A percentile compares a stretch with the other conserved stretches of the same genome.
Evolutionary conservation across 2,797 vertebrate species (phyloP).

Genomic region (Hippopotamyrus pictus): DNA sequence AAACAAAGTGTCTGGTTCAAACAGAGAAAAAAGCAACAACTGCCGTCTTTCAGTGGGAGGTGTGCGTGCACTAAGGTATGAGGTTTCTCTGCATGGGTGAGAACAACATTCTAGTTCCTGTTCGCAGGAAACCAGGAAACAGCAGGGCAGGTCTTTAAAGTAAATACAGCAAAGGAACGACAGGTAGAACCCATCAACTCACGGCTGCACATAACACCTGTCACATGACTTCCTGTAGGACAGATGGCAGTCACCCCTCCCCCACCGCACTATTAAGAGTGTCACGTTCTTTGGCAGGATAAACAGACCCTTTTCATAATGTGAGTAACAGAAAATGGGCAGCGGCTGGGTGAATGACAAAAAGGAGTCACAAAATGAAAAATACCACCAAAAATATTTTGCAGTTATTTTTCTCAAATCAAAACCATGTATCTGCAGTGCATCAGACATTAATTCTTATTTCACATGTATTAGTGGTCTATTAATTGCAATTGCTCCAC

Average conservation of each 20-base stretch:
- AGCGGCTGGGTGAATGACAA: not conserved
- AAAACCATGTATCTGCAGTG: not conserved
- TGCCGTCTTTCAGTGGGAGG: not conserved
- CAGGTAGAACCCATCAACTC: not conserved
- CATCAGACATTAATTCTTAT: not conserved
- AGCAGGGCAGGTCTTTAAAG: not conserved
- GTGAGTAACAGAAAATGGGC: not conserved
- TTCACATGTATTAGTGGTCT: not conserved
- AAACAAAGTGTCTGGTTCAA: not conserved
- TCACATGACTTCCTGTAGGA: not conserved
- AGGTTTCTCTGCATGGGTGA: not conserved
- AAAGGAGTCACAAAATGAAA: not conserved
- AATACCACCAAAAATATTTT: not conserved
- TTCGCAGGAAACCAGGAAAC: not conserved
- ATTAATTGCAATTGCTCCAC: not conserved
- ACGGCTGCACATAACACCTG: not conserved
- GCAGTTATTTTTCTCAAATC: not conserved
- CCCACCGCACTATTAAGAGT: not conserved
- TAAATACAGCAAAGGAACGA: not conserved
- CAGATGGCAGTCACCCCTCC: not conserved
- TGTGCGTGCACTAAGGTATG: not conserved
- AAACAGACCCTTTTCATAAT: not conserved
- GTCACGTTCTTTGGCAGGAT: not conserved
- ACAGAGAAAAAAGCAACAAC: not conserved
- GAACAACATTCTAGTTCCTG: not conserved